phyloP scores from a whole-genome alignment of 92 coral and sea anemone genomes.

The Parazoanthus darwini region DNA sequence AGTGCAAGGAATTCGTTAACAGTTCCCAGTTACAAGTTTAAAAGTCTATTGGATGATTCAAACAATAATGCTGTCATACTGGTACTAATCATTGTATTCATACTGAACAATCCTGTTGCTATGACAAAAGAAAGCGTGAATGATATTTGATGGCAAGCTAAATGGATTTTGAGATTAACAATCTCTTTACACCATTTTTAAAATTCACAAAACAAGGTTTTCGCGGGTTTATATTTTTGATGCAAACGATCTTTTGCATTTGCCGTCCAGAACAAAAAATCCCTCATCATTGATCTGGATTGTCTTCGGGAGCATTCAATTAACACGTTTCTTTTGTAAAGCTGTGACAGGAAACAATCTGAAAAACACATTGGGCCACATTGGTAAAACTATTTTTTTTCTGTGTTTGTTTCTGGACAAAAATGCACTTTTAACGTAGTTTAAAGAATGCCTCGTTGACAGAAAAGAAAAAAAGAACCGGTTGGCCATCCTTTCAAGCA shows the following conservation, averaged over 20 bases:
- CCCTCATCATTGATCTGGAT: background rate
- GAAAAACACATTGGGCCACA: background rate
- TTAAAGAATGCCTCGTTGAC: background rate
- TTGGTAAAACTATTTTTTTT: slow-evolving; percentile 19
- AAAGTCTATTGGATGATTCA: slow-evolving; percentile 5
- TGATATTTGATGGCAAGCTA: slow-evolving; percentile 12
- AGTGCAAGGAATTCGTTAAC: background rate
- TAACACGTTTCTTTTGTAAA: background rate
- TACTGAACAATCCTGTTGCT: slow-evolving; percentile 25
- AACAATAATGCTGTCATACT: slow-evolving; percentile 13
- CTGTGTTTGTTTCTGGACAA: slow-evolving; percentile 27
- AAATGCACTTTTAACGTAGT: background rate
- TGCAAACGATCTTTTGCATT: background rate
- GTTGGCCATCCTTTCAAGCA: background rate
- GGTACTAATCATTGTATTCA: background rate
- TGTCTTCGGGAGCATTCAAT: slow-evolving; percentile 5
- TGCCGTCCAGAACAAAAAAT: background rate
- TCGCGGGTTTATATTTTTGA: background rate
- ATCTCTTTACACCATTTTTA: background rate
- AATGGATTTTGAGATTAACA: slow-evolving; percentile 25
- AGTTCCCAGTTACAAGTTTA: background rate
- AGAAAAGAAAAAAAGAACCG: background rate
- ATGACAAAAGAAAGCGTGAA: slow-evolving; percentile 18
- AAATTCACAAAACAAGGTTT: background rate
- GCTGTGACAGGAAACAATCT: background rate